Evolutionary conservation across 2,888 invertebrate species (phyloP).

Genomic region (Anoplius nigerrimus): DNA sequence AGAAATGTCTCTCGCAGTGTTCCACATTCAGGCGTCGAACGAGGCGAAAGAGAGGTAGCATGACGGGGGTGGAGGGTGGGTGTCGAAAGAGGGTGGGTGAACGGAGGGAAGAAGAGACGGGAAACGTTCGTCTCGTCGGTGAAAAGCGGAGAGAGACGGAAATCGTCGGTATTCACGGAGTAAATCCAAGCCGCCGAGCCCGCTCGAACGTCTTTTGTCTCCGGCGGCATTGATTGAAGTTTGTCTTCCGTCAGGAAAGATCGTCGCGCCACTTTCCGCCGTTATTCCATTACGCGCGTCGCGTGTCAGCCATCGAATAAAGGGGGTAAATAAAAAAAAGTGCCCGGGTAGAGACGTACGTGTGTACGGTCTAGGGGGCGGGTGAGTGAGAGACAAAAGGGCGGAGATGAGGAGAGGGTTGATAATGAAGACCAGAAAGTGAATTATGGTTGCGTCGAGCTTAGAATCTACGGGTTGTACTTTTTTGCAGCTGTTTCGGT

Average conservation of each 20-base stretch:
- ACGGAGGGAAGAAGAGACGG: conserved; percentile 2
- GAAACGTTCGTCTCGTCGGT: not conserved
- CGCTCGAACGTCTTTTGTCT: conserved; percentile 47
- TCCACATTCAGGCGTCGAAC: not conserved
- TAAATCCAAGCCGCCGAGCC: conserved; percentile 21
- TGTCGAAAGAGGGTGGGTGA: conserved; percentile 4
- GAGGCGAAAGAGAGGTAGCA: not conserved
- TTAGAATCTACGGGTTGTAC: no score
- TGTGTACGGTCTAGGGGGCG: no score
- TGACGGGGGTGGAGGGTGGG: conserved; percentile 1
- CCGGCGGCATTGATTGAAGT: conserved; percentile 57
- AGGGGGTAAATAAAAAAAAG: conserved; percentile 43
- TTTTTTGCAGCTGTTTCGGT: no score
- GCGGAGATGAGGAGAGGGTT: no score
- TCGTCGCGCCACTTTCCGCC: conserved; percentile 27
- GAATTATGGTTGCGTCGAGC: no score
- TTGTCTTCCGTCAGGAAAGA: conserved; percentile 51
- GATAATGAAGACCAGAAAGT: no score
- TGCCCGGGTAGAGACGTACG: no score
- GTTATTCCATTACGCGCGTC: conserved; percentile 60
- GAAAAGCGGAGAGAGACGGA: not conserved
- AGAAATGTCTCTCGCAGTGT: conserved; percentile 10
- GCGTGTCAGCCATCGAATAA: conserved; percentile 56
- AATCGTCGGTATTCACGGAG: conserved; percentile 9
- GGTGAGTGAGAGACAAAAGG: no score